Conservation (phyloP, 1,140 invertebrate genomes). For the Hyles vespertilio region DNA sequence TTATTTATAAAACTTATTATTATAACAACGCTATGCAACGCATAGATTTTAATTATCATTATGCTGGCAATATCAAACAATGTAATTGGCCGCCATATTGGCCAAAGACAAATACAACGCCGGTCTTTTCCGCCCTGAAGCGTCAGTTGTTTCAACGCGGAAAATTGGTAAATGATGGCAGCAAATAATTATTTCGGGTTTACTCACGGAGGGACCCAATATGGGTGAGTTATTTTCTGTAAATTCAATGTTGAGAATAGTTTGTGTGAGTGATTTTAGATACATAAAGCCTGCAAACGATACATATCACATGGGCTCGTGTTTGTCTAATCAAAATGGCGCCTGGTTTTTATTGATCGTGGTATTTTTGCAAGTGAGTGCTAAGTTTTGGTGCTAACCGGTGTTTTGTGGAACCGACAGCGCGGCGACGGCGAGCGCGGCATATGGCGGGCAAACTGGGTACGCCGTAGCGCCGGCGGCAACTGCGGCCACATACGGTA, state of each 20-base stretch:
- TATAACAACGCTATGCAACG: too few species aligned
- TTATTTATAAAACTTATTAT: too few species aligned
- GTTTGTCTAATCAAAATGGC: conserved; percentile 67
- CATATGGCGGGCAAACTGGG: conserved; percentile 87
- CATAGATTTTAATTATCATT: too few species aligned
- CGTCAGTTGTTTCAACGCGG: conserved; percentile 60
- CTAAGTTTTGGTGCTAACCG: conserved; percentile 23
- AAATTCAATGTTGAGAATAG: conserved; percentile 11
- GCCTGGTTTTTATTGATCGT: conserved; percentile 64
- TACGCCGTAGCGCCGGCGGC: conserved; percentile 88
- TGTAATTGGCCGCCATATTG: conserved; percentile 43
- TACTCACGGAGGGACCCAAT: conserved; percentile 92
- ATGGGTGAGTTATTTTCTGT: conserved; percentile 80
- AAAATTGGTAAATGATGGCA: conserved; percentile 82
- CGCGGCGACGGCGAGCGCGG: conserved; percentile 80
- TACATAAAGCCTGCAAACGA: conserved; percentile 15
- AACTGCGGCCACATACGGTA: conserved; percentile 85
- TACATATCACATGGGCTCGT: conserved; percentile 48
- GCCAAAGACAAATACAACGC: conserved; percentile 62
- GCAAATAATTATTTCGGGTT: conserved; percentile 96
- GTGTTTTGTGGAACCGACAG: conserved; percentile 47
- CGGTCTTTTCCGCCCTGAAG: conserved; percentile 66
- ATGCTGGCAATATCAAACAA: conserved; percentile 5
- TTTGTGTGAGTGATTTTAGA: not conserved
- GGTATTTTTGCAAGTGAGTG: conserved; percentile 23